Evolutionary conservation across 2,888 invertebrate genomes (phyloP).

Genomic region (Camptogramma bilineatum): DNA sequence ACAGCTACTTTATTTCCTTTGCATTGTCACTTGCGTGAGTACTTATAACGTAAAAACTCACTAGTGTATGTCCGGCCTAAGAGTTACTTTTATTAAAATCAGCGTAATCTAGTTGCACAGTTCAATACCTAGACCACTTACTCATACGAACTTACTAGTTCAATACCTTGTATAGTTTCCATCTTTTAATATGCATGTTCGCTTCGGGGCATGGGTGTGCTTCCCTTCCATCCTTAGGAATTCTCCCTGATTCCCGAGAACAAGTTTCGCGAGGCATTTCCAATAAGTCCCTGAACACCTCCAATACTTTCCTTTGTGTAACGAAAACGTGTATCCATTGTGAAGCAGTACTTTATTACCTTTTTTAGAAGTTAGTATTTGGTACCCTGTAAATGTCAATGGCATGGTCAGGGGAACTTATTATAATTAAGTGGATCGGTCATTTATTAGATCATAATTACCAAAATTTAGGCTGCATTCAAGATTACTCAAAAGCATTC

Average conservation of each 20-base stretch:
- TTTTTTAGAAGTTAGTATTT: constrained; percentile 4
- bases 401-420: not conserved
- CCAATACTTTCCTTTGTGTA: constrained; percentile 9
- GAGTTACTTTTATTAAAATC: not conserved
- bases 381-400: constrained; percentile 9
- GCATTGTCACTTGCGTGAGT: too few species aligned
- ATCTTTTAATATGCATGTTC: not conserved
- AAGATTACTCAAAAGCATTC: too few species aligned
- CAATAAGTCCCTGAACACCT: constrained; percentile 14
- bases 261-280: constrained; percentile 2
- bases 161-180: not conserved
- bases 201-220: constrained; percentile 1
- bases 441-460: too few species aligned
- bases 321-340: constrained; percentile 3
- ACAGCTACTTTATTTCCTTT: too few species aligned
- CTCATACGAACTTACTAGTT: too few species aligned
- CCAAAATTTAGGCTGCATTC: too few species aligned
- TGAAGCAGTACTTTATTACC: not conserved
- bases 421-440: too few species aligned
- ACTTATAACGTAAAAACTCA: too few species aligned
- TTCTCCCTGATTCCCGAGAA: not conserved
- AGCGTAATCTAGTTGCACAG: not conserved
- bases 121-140: too few species aligned
- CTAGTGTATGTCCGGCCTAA: too few species aligned
- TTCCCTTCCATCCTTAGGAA: not conserved